These are phyloP conservation scores for Rotaria sp. DNA, from an alignment of 2,888 invertebrate species.

Conservation along the genomic window DNA sequence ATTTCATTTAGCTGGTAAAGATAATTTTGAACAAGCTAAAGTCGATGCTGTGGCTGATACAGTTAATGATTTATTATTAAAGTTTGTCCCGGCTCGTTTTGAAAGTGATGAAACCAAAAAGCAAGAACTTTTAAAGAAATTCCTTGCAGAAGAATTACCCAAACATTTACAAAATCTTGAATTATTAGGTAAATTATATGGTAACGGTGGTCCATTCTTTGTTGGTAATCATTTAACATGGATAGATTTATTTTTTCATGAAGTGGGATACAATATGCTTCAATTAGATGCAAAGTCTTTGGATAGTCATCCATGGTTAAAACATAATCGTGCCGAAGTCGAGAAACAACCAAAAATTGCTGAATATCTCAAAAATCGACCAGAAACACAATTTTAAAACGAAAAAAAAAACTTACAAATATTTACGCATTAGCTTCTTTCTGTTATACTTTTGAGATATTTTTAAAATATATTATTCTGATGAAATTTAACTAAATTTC, in stretches of 20 bases:
- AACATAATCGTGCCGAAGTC: conserved; percentile 41
- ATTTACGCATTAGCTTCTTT: too few relatives aligned
- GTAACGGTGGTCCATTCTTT: conserved; percentile 31
- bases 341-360: conserved; percentile 42
- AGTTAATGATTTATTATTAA: conserved; percentile 12
- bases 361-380: conserved; percentile 43
- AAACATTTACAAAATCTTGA: conserved; percentile 30
- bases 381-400: conserved; percentile 41
- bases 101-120: conserved; percentile 34
- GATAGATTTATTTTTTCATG: conserved; percentile 43
- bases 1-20: conserved; percentile 30
- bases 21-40: conserved; percentile 30
- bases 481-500: too few relatives aligned
- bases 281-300: conserved; percentile 38
- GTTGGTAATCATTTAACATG: conserved; percentile 42
- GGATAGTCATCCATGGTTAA: conserved; percentile 42
- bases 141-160: conserved; percentile 20
- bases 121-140: neutral
- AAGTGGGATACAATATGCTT: conserved; percentile 34
- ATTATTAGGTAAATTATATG: neutral
- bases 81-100: neutral
- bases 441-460: too few relatives aligned
- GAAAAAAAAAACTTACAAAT: too few relatives aligned
- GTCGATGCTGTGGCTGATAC: conserved; percentile 33
- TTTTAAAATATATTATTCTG: too few relatives aligned